These are phyloP conservation scores for Hemaris fuciformis DNA, from an alignment of 2,888 invertebrate species.

Conservation along the genomic window DNA sequence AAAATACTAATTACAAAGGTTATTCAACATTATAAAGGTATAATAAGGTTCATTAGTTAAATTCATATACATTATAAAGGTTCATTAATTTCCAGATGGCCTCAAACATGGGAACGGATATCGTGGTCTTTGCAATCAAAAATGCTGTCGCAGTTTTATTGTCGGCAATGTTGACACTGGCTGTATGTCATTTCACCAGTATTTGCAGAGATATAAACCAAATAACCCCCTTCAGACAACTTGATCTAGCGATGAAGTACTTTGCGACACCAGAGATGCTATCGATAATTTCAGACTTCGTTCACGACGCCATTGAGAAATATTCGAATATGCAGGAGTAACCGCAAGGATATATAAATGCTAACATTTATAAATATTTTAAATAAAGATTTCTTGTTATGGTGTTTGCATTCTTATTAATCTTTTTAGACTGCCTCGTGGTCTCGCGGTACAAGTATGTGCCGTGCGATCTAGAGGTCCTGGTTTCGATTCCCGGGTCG, in stretches of 20 bases:
- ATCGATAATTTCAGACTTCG: neutral
- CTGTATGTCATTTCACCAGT: neutral
- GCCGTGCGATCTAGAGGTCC: no score
- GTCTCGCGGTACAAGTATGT: no score
- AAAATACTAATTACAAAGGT: no score
- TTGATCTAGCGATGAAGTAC: neutral
- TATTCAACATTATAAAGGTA: no score
- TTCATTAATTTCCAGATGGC: neutral
- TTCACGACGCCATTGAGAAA: neutral
- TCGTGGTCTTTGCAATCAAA: neutral
- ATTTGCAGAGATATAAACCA: neutral
- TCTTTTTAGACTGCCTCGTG: neutral
- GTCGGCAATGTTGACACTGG: neutral
- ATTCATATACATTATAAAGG: neutral
- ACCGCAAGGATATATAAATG: neutral
- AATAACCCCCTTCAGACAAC: neutral
- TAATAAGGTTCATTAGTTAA: neutral
- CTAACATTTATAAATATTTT: neutral
- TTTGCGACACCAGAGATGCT: neutral
- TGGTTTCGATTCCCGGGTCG: no score
- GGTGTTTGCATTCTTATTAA: neutral
- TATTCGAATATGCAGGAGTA: neutral
- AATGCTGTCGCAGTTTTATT: neutral
- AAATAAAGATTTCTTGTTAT: neutral
- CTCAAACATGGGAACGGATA: neutral